A percentile compares a stretch with the other conserved stretches of the same genome.
These are phyloP conservation scores for Gryllus bimaculatus DNA, from an alignment of 1,140 invertebrate genomes.

Conservation along the genomic window DNA sequence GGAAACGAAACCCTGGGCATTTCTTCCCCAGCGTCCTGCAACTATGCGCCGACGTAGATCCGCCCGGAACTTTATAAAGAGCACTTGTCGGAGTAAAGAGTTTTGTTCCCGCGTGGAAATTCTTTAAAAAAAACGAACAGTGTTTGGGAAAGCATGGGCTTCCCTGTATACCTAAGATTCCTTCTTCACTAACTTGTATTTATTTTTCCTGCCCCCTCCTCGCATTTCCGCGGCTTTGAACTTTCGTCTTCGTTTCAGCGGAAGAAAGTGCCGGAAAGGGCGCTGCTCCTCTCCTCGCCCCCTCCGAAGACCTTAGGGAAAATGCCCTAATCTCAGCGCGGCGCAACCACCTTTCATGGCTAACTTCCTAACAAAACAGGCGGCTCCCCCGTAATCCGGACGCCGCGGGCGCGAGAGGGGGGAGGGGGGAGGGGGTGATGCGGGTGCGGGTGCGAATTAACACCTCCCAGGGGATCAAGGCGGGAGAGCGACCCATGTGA, in stretches of 20 bases:
- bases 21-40: too few species aligned
- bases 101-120: neutral
- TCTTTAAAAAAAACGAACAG: neutral
- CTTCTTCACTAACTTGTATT: constrained; percentile 1
- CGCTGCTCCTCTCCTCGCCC: too few species aligned
- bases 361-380: constrained; percentile 4
- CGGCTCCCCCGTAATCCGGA: neutral
- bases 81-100: too few species aligned
- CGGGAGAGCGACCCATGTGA: neutral
- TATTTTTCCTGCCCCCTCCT: neutral
- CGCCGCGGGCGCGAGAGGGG: too few species aligned
- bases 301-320: neutral
- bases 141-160: neutral
- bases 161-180: neutral
- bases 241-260: neutral
- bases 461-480: neutral
- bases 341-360: neutral
- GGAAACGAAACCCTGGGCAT: too few species aligned
- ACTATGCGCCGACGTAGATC: too few species aligned
- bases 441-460: neutral
- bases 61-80: too few species aligned
- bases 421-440: too few species aligned
- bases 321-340: neutral
- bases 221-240: neutral
- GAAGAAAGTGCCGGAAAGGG: neutral